A percentile compares a stretch with the other conserved stretches of the same genome.
These are phyloP conservation scores for Coelinius sp. DNA, from an alignment of 2,888 invertebrate species.

Conservation along the genomic window DNA sequence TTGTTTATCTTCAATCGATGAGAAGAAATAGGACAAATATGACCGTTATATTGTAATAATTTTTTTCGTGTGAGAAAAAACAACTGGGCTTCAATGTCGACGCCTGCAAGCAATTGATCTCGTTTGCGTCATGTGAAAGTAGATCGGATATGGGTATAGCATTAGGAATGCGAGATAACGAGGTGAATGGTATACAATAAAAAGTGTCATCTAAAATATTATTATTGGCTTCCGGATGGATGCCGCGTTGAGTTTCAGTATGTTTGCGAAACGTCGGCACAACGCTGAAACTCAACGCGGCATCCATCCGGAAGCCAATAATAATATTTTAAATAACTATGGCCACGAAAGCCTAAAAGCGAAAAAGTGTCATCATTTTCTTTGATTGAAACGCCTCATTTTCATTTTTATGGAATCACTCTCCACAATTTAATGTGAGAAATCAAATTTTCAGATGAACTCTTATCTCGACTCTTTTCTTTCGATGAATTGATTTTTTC, in stretches of 20 bases:
- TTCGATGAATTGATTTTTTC: too few species aligned
- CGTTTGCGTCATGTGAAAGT: slow-evolving; percentile 22
- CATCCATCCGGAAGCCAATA: too few species aligned
- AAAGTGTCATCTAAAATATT: neutral
- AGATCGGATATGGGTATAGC: slow-evolving; percentile 30
- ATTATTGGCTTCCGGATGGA: too few species aligned
- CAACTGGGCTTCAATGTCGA: slow-evolving; percentile 2
- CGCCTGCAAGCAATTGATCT: slow-evolving; percentile 14
- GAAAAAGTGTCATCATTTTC: slow-evolving; percentile 18
- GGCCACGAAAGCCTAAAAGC: neutral
- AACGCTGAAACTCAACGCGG: too few species aligned
- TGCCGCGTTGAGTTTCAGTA: too few species aligned
- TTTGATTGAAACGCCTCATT: neutral
- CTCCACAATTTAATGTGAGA: neutral
- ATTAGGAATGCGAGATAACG: slow-evolving; percentile 27
- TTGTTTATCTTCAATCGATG: neutral
- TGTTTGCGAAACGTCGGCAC: too few species aligned
- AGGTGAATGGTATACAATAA: neutral
- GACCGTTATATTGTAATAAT: neutral
- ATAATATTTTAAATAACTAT: too few species aligned
- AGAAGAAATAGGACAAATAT: neutral
- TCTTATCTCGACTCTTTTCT: too few species aligned
- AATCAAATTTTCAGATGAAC: neutral
- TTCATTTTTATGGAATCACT: slow-evolving; percentile 17
- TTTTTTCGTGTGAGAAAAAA: neutral